These are phyloP conservation scores for Eulacestoma nigropectus DNA, from an alignment of 2,113 vertebrate species.

Conservation along the genomic window DNA sequence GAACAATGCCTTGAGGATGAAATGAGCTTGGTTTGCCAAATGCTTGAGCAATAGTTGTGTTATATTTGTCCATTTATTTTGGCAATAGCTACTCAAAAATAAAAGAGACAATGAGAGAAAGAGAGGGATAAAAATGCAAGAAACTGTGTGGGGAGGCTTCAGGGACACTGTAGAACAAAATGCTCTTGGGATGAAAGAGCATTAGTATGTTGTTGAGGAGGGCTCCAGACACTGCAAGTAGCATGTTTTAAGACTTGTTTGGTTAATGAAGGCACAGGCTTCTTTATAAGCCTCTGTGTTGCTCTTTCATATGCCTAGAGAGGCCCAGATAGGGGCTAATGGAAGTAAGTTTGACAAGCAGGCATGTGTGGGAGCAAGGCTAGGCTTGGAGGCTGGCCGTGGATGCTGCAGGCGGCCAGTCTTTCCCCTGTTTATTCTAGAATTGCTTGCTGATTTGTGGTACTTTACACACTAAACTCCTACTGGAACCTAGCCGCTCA, in stretches of 20 bases:
- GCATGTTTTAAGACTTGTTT: background rate
- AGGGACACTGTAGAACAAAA: background rate
- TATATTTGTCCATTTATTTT: constrained; percentile 21
- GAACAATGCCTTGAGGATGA: constrained; percentile 22
- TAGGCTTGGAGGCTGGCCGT: background rate
- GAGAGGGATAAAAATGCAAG: background rate
- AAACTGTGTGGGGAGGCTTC: background rate
- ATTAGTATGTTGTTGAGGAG: background rate
- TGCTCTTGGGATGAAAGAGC: background rate
- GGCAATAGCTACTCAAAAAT: background rate
- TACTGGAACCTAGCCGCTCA: background rate
- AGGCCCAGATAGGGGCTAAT: background rate
- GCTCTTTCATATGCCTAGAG: background rate
- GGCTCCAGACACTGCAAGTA: background rate
- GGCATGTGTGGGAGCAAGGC: background rate
- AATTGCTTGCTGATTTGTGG: background rate
- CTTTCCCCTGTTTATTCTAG: background rate
- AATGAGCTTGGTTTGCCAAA: constrained; percentile 13
- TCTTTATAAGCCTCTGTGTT: background rate
- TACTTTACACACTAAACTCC: background rate
- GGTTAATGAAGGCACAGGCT: background rate
- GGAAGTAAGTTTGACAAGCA: background rate
- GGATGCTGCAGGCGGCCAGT: background rate
- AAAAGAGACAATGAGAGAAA: background rate
- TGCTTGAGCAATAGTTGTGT: background rate